phyloP scores from a whole-genome alignment of 2,113 vertebrate genomes.

The Lophochroa leadbeateri region DNA sequence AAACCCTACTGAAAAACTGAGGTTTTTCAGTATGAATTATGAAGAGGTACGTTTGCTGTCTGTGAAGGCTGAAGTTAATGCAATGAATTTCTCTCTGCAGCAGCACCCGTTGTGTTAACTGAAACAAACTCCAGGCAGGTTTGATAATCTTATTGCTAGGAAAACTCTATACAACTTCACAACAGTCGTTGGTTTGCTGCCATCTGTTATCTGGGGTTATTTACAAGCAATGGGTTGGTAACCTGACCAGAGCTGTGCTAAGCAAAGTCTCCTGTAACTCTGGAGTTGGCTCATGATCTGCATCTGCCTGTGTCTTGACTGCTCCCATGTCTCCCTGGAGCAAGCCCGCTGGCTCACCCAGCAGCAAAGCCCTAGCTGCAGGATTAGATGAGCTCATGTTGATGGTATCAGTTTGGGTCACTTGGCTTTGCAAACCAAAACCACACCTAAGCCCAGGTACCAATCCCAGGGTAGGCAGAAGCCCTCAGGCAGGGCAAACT shows the following conservation, averaged over 20 bases:
- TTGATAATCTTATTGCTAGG: background rate
- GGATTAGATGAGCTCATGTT: background rate
- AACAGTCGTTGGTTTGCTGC: rapidly evolving
- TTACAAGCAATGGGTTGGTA: background rate
- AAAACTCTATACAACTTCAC: background rate
- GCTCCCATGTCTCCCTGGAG: background rate
- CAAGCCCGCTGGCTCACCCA: rapidly evolving
- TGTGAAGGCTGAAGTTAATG: background rate
- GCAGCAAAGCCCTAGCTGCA: background rate
- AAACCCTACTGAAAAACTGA: background rate
- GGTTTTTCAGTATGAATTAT: background rate
- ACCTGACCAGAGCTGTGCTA: background rate
- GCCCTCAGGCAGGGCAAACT: background rate
- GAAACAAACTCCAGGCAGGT: background rate
- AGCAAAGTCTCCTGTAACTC: background rate
- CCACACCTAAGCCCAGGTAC: background rate
- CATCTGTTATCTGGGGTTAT: background rate
- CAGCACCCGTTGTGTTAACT: background rate
- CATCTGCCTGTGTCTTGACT: background rate
- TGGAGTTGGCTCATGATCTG: background rate
- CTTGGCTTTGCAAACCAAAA: background rate
- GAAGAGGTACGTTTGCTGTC: background rate
- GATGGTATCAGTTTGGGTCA: background rate
- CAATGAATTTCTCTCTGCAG: background rate
- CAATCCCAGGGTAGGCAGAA: background rate